phyloP scores from a whole-genome alignment of 2,113 vertebrate species.

The Pungitius pungitius region DNA sequence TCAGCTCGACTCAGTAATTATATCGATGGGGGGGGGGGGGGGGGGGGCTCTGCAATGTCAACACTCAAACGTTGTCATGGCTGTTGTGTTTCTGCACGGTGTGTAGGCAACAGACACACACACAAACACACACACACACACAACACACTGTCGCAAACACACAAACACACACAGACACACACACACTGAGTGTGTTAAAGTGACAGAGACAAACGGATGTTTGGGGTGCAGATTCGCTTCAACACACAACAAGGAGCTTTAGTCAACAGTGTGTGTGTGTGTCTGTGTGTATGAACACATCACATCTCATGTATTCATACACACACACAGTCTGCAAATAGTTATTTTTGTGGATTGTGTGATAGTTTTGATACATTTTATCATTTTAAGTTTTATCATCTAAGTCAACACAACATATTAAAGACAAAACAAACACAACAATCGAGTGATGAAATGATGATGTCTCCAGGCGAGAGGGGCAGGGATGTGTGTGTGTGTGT shows the following conservation, averaged over 20 bases:
- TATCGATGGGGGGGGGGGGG: background rate
- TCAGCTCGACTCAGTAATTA: conserved; percentile 61
- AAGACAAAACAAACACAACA: too few species aligned
- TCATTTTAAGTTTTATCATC: too few species aligned
- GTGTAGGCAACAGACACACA: too few species aligned
- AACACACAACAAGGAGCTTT: background rate
- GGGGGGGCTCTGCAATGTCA: conserved; percentile 24
- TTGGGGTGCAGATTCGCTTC: too few species aligned
- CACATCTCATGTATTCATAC: too few species aligned
- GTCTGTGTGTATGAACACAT: too few species aligned
- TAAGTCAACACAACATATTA: too few species aligned
- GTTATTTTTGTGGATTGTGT: too few species aligned
- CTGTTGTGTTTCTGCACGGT: background rate
- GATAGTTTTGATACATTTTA: too few species aligned
- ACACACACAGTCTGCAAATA: too few species aligned
- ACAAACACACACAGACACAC: conserved; percentile 4
- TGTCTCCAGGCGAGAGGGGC: too few species aligned
- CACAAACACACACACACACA: background rate
- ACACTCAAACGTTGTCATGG: conserved; percentile 3
- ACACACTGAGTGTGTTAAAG: conserved; percentile 24
- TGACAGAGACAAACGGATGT: background rate
- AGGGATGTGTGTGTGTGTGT: conserved; percentile 3
- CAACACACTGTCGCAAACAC: background rate
- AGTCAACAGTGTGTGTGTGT: background rate
- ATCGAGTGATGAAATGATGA: background rate